Conservation (phyloP, 2,113 vertebrate genomes). For the Ifrita kowaldi region DNA sequence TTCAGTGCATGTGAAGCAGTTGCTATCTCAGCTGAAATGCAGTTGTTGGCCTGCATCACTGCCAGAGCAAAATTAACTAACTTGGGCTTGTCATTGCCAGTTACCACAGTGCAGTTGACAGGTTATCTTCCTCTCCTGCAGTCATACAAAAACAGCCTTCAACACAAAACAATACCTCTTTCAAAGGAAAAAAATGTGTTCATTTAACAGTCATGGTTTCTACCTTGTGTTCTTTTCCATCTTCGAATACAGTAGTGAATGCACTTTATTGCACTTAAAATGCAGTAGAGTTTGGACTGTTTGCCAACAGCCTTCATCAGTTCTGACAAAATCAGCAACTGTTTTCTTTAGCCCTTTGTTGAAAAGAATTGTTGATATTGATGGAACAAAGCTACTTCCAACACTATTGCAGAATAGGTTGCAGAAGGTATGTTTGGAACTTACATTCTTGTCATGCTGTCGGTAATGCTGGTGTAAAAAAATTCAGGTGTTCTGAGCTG, state of each 20-base stretch:
- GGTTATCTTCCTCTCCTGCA: neutral
- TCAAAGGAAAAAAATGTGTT: neutral
- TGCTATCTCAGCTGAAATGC: neutral
- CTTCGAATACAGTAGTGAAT: neutral
- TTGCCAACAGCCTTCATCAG: neutral
- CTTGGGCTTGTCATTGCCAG: neutral
- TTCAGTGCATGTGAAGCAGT: neutral
- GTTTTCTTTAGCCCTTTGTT: neutral
- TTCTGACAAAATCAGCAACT: neutral
- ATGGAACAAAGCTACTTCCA: neutral
- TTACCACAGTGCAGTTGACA: neutral
- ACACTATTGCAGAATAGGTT: neutral
- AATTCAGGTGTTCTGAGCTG: neutral
- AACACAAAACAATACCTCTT: neutral
- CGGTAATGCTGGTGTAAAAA: neutral
- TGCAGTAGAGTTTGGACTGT: neutral
- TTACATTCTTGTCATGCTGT: neutral
- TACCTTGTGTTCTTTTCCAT: neutral
- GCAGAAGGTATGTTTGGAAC: neutral
- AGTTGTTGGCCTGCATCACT: too few relatives aligned
- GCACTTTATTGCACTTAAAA: neutral
- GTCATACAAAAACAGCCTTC: neutral
- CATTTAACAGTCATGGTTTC: neutral
- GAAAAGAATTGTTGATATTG: neutral
- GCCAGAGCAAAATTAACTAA: accelerated